phyloP scores from a whole-genome alignment of 2,888 invertebrate species.

The Stramonita haemastoma region DNA sequence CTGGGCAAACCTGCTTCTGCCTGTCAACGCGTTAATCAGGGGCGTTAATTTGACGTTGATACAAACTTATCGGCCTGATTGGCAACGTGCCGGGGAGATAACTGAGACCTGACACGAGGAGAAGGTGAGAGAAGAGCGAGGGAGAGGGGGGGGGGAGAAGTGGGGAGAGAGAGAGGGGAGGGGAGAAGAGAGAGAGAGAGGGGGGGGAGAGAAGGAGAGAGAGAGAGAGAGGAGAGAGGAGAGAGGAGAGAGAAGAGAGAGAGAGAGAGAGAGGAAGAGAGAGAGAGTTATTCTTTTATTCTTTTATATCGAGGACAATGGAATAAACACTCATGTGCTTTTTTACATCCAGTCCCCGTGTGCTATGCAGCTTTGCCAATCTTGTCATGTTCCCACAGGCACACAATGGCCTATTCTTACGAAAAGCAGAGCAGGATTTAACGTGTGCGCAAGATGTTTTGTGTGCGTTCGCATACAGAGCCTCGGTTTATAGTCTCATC shows the following conservation, averaged over 20 bases:
- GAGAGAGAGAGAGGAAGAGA: not conserved
- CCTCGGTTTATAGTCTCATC: too few relatives aligned
- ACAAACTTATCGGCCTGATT: slow-evolving; percentile 44
- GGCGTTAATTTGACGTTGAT: slow-evolving; percentile 47
- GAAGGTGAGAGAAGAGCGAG: not conserved
- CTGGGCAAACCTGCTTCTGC: slow-evolving; percentile 32
- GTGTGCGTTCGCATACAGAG: too few relatives aligned
- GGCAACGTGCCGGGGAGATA: slow-evolving; percentile 35
- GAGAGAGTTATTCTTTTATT: too few relatives aligned
- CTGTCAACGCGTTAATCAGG: slow-evolving; percentile 45
- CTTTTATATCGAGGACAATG: too few relatives aligned
- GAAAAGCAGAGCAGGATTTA: too few relatives aligned
- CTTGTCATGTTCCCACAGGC: too few relatives aligned
- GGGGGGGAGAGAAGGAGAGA: too few relatives aligned
- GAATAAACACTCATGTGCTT: too few relatives aligned
- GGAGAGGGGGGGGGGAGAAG: not conserved
- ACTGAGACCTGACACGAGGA: slow-evolving; percentile 33
- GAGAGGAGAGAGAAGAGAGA: not conserved
- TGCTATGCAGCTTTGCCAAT: too few relatives aligned
- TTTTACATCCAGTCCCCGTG: too few relatives aligned
- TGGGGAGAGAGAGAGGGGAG: not conserved
- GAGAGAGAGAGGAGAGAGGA: not conserved
- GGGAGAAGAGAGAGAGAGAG: not conserved
- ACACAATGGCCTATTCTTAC: too few relatives aligned
- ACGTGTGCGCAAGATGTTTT: too few relatives aligned